Percentiles rank a stretch among this genome's conserved stretches.
Evolutionary conservation across 2,888 invertebrate genomes (phyloP).

Genomic region (Eupithecia vulgata): DNA sequence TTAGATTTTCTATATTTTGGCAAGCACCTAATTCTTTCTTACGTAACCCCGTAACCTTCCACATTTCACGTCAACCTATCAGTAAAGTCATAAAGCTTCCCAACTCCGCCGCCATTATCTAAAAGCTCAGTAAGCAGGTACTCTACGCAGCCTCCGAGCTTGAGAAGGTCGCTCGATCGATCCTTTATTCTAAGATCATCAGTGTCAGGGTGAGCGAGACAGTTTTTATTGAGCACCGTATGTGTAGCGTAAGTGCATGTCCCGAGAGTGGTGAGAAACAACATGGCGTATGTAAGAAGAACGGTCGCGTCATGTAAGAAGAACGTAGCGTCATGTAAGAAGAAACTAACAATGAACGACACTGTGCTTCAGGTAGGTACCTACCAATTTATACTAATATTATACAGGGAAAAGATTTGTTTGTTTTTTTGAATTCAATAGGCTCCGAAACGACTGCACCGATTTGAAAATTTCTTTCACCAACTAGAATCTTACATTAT

Average conservation of each 20-base stretch:
- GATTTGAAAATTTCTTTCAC: too few relatives aligned
- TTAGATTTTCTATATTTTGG: not conserved
- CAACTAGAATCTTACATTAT: too few relatives aligned
- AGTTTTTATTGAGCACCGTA: slow-evolving; percentile 54
- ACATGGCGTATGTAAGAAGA: not conserved
- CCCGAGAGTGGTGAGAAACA: slow-evolving; percentile 20
- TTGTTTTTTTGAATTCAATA: too few relatives aligned
- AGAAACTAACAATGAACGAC: too few relatives aligned
- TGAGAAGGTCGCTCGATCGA: slow-evolving; percentile 61
- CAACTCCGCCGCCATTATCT: slow-evolving; percentile 13
- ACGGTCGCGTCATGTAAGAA: too few relatives aligned
- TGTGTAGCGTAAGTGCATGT: slow-evolving; percentile 33
- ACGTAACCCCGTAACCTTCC: not conserved
- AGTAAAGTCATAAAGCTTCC: slow-evolving; percentile 13
- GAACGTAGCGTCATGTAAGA: too few relatives aligned
- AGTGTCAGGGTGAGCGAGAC: slow-evolving; percentile 79
- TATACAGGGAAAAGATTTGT: too few relatives aligned
- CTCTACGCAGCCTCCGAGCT: slow-evolving; percentile 28
- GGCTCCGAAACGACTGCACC: too few relatives aligned
- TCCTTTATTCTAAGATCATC: slow-evolving; percentile 72
- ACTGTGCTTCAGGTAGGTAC: too few relatives aligned
- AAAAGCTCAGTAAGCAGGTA: slow-evolving; percentile 21
- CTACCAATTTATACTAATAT: too few relatives aligned
- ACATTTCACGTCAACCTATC: not conserved
- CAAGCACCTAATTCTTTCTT: not conserved